phyloP scores from a whole-genome alignment of 2,797 vertebrate genomes.

The Craterocephalus amniculus region DNA sequence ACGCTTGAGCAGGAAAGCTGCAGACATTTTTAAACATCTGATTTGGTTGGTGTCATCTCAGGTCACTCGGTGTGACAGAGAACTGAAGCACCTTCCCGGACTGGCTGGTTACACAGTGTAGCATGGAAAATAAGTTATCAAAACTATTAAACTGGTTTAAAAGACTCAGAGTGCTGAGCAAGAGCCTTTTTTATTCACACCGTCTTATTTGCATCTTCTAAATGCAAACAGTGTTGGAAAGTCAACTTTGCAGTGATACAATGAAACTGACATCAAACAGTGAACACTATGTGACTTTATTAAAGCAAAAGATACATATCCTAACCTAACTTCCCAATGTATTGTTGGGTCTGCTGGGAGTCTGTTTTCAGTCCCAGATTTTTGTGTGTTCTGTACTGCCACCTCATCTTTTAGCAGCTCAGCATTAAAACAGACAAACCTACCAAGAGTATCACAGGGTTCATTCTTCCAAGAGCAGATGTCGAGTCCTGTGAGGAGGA shows the following conservation, averaged over 20 bases:
- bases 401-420: not conserved
- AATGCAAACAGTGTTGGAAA: too few relatives aligned
- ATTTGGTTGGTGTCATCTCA: constrained; percentile 36
- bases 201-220: too few relatives aligned
- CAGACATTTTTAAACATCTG: constrained; percentile 60
- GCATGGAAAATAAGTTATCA: not conserved
- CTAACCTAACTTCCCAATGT: not conserved
- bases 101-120: not conserved
- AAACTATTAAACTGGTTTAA: too few relatives aligned
- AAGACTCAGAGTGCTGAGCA: too few relatives aligned
- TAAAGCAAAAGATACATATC: not conserved
- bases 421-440: constrained; percentile 13
- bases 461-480: constrained; percentile 96
- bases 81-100: constrained; percentile 50
- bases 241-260: too few relatives aligned
- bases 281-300: not conserved
- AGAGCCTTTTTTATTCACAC: too few relatives aligned
- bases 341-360: not conserved
- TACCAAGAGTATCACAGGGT: constrained; percentile 92
- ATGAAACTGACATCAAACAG: not conserved
- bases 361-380: not conserved
- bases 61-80: constrained; percentile 50
- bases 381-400: constrained; percentile 1
- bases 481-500: constrained; percentile 91
- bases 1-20: constrained; percentile 32